Percentiles rank a stretch among this genome's conserved stretches.
Conservation (phyloP, 2,113 vertebrate species). For the Zosterops hypoxanthus region DNA sequence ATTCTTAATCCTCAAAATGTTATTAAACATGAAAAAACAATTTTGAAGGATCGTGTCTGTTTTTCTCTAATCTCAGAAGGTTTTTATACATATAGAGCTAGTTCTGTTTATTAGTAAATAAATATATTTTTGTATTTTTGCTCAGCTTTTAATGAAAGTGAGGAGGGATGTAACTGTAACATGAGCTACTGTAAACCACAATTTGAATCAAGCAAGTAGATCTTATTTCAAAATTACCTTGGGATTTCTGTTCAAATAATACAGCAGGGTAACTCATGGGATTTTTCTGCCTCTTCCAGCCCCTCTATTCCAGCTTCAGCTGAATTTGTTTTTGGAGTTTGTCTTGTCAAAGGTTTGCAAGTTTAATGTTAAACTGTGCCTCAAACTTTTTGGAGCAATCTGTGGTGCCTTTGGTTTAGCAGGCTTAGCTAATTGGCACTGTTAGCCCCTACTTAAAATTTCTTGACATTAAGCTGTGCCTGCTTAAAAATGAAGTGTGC, state of each 20-base stretch:
- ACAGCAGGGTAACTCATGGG: not conserved
- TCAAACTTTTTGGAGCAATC: not conserved
- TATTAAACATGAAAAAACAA: not conserved
- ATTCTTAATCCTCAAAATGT: not conserved
- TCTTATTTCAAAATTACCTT: not conserved
- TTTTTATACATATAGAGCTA: not conserved
- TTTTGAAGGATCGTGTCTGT: not conserved
- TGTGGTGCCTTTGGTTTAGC: not conserved
- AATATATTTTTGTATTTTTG: not conserved
- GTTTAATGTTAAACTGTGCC: not conserved
- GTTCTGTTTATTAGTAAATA: not conserved
- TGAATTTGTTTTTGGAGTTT: not conserved
- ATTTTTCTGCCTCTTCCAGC: not conserved
- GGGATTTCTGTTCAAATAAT: not conserved
- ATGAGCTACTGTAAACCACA: not conserved
- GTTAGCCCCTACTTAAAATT: not conserved
- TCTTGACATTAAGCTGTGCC: slow-evolving; percentile 14
- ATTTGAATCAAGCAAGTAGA: not conserved
- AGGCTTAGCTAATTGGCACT: not conserved
- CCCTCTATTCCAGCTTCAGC: not conserved
- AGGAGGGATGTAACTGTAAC: not conserved
- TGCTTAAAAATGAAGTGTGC: not conserved
- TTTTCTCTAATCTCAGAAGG: not conserved
- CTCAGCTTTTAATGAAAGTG: not conserved
- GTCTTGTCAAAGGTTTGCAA: not conserved